Evolutionary conservation across 2,888 invertebrate genomes (phyloP), one percentile per base, ranked within the genome.

Genomic region (Panzeria rudis): DNA sequence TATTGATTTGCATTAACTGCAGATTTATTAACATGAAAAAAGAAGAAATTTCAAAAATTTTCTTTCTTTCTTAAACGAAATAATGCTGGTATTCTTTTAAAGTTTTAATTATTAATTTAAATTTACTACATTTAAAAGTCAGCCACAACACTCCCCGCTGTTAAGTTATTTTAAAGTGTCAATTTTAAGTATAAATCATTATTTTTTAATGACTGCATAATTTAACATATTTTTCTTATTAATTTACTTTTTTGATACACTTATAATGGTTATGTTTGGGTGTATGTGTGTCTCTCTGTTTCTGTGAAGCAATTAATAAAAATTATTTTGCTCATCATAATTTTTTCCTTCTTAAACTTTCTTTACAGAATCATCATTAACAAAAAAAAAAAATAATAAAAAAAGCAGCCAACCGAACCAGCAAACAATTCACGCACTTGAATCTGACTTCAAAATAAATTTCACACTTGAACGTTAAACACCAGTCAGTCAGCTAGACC

Each of bases 1-100:
- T 80, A 86, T 86, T 86, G 83, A 86, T 86, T 86, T 86, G 86
- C 83, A 83, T 83, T 72, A 50, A 82, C 76, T 83, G 83, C 86
- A 83, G 83, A 86, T 80, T 83, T 82, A 72, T 86, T 79, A 56
- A 72, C 56, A 17, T 0, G n/a, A 17, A 38, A 38, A 38, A 71
- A 64, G 32, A 78, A 69, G 11, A 44, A 35, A 59, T 66, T 66
- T 64, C 8, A 17, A 2, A 2, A 23, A 3, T 41, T n/a, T 41
- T 54, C 9, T 64, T 38, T 35, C 9, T 41, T 52, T 13, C 15
- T 29, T 11, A 29, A 15, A 11, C 15, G 3, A 64, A 59, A n/a
- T 25, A 1, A 59, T 76, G 62, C 71, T 77, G 69, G 69, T 77
- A 13, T 52, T 64, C 62, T 50, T 38, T 23, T 41, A n/a, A 13